These are phyloP conservation scores for Pemphigus obesinymphae DNA, from an alignment of 1,140 invertebrate genomes.

Conservation along the genomic window DNA sequence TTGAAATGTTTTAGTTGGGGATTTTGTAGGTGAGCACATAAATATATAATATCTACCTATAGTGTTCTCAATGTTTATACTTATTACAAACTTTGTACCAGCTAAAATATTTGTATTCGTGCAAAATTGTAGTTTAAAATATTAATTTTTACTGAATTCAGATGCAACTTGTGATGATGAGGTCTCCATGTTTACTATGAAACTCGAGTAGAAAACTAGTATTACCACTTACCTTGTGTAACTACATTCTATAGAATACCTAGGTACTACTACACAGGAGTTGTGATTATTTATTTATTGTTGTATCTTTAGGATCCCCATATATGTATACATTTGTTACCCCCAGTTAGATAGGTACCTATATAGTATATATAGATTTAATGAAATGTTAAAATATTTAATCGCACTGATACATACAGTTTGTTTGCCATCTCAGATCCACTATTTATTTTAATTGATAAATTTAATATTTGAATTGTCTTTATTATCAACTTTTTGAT, in stretches of 20 bases:
- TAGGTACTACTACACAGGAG: not conserved
- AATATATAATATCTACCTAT: no score
- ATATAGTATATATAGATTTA: no score
- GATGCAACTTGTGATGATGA: not conserved
- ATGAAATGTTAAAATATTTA: not conserved
- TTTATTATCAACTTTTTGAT: not conserved
- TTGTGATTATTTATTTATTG: not conserved
- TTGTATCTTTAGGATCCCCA: not conserved
- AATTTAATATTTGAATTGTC: not conserved
- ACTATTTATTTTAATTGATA: not conserved
- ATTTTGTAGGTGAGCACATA: no score
- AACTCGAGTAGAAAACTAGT: not conserved
- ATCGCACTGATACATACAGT: not conserved
- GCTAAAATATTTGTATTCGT: not conserved
- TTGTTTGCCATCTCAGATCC: not conserved
- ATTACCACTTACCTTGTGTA: not conserved
- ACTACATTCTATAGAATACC: not conserved
- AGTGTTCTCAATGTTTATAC: no score
- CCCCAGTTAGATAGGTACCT: no score
- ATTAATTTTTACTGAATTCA: not conserved
- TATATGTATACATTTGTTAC: not conserved
- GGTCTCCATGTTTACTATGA: not conserved
- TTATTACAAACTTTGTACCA: not conserved
- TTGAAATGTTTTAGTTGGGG: no score
- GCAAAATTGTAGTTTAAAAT: not conserved